These are phyloP conservation scores for Brenthis ino DNA, from an alignment of 2,888 invertebrate genomes.

Conservation along the genomic window DNA sequence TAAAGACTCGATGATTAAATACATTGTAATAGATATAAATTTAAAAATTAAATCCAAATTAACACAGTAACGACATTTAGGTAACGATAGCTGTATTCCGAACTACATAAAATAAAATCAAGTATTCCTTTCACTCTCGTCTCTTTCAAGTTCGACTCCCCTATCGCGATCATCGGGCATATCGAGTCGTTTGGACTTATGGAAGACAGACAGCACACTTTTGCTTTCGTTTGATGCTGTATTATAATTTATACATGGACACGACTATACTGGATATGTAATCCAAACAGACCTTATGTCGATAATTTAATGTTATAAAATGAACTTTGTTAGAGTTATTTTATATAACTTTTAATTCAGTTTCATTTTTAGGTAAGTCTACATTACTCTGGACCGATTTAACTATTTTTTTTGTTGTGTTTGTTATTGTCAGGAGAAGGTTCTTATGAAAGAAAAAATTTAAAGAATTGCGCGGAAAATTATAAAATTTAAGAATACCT, in stretches of 20 bases:
- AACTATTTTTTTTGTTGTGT: too few species aligned
- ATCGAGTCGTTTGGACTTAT: constrained; percentile 64
- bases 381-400: too few species aligned
- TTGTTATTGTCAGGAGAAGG: too few species aligned
- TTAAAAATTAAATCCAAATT: too few species aligned
- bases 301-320: not conserved
- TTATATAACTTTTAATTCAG: too few species aligned
- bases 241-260: constrained; percentile 15
- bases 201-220: constrained; percentile 62
- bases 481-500: too few species aligned
- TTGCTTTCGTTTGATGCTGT: constrained; percentile 61
- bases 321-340: not conserved
- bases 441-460: too few species aligned
- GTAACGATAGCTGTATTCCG: constrained; percentile 5
- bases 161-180: constrained; percentile 51
- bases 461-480: too few species aligned
- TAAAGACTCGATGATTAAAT: too few species aligned
- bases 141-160: constrained; percentile 64
- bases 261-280: not conserved
- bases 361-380: too few species aligned
- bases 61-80: not conserved
- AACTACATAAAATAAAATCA: constrained; percentile 43
- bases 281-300: not conserved
- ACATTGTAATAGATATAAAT: too few species aligned
- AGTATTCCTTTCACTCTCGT: constrained; percentile 71